Percentiles rank a stretch among this genome's conserved stretches.
Conservation (phyloP, 1,140 invertebrate genomes). For the Caenorhabditis brenneri region DNA sequence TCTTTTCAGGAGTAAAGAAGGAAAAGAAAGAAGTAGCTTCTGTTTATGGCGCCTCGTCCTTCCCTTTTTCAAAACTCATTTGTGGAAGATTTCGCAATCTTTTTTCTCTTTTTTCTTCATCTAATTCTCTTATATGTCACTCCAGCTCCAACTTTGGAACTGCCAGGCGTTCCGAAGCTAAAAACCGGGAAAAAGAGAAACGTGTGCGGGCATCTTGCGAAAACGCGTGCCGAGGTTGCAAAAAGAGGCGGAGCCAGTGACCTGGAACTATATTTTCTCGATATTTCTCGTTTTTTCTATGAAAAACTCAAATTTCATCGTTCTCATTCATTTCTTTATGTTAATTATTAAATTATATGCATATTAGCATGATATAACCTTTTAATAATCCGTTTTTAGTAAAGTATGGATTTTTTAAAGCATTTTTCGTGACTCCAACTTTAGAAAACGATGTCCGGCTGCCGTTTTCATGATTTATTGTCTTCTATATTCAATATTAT, state of each 20-base stretch:
- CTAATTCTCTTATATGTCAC: constrained; percentile 2
- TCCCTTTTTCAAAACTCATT: constrained; percentile 26
- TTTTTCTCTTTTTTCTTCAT: not conserved
- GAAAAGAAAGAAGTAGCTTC: not conserved
- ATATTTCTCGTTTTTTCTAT: not conserved
- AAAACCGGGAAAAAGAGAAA: not conserved
- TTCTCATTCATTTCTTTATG: not conserved
- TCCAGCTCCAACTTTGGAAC: not conserved
- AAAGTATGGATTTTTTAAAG: too few relatives aligned
- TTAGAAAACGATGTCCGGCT: too few relatives aligned
- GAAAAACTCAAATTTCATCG: not conserved
- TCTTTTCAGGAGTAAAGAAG: not conserved
- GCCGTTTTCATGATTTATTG: too few relatives aligned
- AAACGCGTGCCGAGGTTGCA: not conserved
- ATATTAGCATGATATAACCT: not conserved
- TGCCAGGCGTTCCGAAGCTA: not conserved
- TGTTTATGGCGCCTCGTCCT: not conserved
- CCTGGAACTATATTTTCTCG: not conserved
- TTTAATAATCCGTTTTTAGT: too few relatives aligned
- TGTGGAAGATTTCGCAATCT: constrained; percentile 36
- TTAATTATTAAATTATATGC: not conserved
- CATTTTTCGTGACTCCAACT: too few relatives aligned
- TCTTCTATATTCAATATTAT: too few relatives aligned
- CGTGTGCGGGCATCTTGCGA: not conserved
- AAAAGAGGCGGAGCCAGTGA: constrained; percentile 4